Evolutionary conservation across 2,113 vertebrate species (phyloP).

Genomic region (Clarias macrocephalus): DNA sequence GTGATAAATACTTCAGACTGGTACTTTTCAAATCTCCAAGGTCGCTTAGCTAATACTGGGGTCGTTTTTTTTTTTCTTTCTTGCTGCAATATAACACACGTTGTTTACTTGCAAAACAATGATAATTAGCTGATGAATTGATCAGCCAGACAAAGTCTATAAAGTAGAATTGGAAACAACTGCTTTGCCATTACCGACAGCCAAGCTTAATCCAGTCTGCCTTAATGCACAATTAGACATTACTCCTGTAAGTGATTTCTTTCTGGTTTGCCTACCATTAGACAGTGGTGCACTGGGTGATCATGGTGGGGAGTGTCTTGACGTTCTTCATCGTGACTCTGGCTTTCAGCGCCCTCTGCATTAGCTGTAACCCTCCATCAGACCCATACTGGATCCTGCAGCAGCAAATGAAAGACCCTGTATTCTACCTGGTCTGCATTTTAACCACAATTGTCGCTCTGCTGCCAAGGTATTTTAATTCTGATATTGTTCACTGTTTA

Average conservation of each 20-base stretch:
- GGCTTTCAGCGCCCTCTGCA: constrained; percentile 77
- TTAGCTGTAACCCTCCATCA: constrained; percentile 83
- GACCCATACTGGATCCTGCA: constrained; percentile 87
- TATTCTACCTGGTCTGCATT: constrained; percentile 85
- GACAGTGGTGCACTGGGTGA: constrained; percentile 79
- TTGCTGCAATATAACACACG: background rate
- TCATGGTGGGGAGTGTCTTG: constrained; percentile 80
- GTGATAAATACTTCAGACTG: background rate
- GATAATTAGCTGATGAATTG: background rate
- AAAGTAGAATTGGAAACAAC: background rate
- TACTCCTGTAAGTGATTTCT: background rate
- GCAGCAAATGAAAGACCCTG: constrained; percentile 80
- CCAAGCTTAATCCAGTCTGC: background rate
- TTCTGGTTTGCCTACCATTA: constrained; percentile 57
- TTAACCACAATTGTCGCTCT: constrained; percentile 82
- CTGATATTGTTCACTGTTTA: background rate
- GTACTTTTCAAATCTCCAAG: background rate
- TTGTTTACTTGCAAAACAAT: background rate
- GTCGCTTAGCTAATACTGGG: background rate
- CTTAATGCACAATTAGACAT: background rate
- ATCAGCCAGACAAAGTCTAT: background rate
- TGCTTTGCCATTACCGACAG: background rate
- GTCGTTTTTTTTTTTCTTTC: background rate
- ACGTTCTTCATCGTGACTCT: constrained; percentile 78
- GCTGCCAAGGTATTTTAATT: constrained; percentile 81